Conservation (phyloP, 2,113 vertebrate species). For the Amazona vittata region DNA sequence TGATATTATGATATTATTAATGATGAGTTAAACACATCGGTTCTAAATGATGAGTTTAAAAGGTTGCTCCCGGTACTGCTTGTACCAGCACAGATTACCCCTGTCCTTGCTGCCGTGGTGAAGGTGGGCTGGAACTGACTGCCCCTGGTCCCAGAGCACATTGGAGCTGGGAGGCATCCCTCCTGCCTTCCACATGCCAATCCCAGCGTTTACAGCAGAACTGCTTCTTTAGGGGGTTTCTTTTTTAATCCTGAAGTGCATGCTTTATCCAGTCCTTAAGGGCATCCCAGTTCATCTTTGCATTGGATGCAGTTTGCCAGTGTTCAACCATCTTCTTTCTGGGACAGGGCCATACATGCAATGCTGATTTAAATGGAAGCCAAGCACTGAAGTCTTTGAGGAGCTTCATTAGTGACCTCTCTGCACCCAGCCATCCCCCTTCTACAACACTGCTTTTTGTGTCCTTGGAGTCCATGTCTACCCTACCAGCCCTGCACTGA, state of each 20-base stretch:
- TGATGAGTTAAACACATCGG: neutral
- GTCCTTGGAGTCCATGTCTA: neutral
- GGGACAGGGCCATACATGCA: neutral
- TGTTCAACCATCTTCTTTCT: too few relatives aligned
- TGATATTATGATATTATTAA: neutral
- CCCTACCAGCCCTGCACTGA: neutral
- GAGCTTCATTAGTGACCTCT: neutral
- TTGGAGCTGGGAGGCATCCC: neutral
- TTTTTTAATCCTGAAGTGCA: neutral
- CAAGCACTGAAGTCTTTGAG: neutral
- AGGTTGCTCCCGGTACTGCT: neutral
- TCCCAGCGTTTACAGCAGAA: neutral
- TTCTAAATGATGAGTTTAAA: too few relatives aligned
- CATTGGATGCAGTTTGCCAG: neutral
- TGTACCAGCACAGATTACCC: neutral
- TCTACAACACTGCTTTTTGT: accelerated
- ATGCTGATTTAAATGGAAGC: neutral
- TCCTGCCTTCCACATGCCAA: neutral
- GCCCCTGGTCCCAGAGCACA: accelerated
- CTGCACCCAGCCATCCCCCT: neutral
- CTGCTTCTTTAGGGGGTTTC: too few relatives aligned
- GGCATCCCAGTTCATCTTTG: neutral
- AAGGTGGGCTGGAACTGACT: neutral
- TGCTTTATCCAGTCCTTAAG: neutral
- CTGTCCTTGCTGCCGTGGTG: neutral